Evolutionary conservation across 2,888 invertebrate genomes (phyloP), one percentile per base, ranked within the genome.

Genomic region (Agriopis marginaria): DNA sequence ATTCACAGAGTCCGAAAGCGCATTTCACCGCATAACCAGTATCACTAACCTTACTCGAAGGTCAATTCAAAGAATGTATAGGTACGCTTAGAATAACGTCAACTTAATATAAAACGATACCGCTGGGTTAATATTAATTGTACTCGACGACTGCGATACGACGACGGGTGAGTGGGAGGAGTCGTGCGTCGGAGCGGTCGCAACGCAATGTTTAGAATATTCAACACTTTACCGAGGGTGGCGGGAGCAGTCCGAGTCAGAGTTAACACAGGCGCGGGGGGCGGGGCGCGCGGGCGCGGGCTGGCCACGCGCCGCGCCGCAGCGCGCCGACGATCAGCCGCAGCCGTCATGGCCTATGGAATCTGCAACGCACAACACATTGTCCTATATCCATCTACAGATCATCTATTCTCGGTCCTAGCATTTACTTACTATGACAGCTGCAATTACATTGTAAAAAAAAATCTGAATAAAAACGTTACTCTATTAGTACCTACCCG

Each of bases 341-440:
- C 92, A 86, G 93, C 92, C 93, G 95, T 95, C 94, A 95, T 90
- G 95, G 95, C 83, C 95, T 86, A 85, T 95, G 95, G 90, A 95
- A 95, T 87, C 95, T 95, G 85, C 45, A 73, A 50, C 69, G 75
- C 17, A 32, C 9, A 3, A 11, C 23, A 32, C 3, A 17, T 32
- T 42, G 42, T 5, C 32, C 32, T 42, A 42, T 42, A 42, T 9
- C 42, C 9, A 42, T 32, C 32, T 42, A 42, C 42, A 42, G 42
- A 42, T 10, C 10, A n/a, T 32, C 32, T 32, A 32, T 32, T 32
- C 32, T 32, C 3, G 32, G 5, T 32, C 32, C 32, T 3, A 32
- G 3, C 3, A 32, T 32, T 32, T 32, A 32, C 5, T 32, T 32
- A 0, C 32, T 5, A 1, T 32, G 32, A 32, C 2, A 32, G 32